A percentile compares a stretch with the other conserved stretches of the same genome.
These are phyloP conservation scores for Mus musculus DNA, from an alignment of 2,113 vertebrate genomes.

Conservation along the genomic window GRCm39 chr11:56817501-56818000, in stretches of 20 bases:
- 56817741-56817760: background rate
- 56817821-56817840: background rate
- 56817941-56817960: background rate
- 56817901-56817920: background rate
- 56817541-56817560: background rate
- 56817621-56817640: background rate
- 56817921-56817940: background rate
- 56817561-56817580: background rate
- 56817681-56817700: constrained; percentile 41
- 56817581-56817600: background rate
- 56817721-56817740: background rate
- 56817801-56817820: constrained; percentile 7
- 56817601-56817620: background rate
- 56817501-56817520: background rate
- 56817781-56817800: background rate
- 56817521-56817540: background rate
- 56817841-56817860: background rate
- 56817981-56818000: constrained; percentile 47
- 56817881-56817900: background rate
- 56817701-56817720: constrained; percentile 20
- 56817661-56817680: background rate
- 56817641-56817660: background rate
- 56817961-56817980: background rate
- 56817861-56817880: background rate
- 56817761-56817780: background rate